Percentiles rank a stretch among this genome's conserved stretches.
Conservation (phyloP, 2,888 invertebrate genomes). For the Archips crataeganus region DNA sequence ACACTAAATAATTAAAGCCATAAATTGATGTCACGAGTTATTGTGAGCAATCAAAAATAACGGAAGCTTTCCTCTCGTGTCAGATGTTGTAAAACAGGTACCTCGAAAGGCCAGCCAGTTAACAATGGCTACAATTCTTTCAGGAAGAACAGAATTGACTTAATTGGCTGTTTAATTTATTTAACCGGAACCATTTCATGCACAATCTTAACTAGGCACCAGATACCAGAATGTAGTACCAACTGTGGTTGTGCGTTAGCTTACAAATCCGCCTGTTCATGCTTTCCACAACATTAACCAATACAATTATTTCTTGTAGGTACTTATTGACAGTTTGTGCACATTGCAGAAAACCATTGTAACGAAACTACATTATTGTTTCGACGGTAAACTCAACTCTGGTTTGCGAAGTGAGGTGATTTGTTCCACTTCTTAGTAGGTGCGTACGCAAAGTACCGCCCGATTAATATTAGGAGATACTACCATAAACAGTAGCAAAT, state of each 20-base stretch:
- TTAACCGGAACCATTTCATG: background rate
- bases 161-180: constrained; percentile 22
- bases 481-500: too few species aligned
- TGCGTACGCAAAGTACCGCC: background rate
- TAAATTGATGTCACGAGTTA: constrained; percentile 44
- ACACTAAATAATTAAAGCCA: constrained; percentile 39
- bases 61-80: constrained; percentile 54
- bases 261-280: background rate
- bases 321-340: background rate
- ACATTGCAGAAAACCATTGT: background rate
- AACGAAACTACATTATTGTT: background rate
- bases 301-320: background rate
- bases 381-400: background rate
- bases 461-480: background rate
- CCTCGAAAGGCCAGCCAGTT: constrained; percentile 44
- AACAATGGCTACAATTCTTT: constrained; percentile 44
- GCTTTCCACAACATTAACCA: background rate
- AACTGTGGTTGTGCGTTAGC: background rate
- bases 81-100: constrained; percentile 52
- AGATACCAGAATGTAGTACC: background rate
- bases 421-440: background rate
- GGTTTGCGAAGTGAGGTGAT: background rate
- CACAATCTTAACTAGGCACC: background rate
- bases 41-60: background rate
- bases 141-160: constrained; percentile 24